A percentile compares a stretch with the other conserved stretches of the same genome.
These are phyloP conservation scores for Hippocampus abdominalis DNA, from an alignment of 2,113 vertebrate genomes.

Conservation along the genomic window DNA sequence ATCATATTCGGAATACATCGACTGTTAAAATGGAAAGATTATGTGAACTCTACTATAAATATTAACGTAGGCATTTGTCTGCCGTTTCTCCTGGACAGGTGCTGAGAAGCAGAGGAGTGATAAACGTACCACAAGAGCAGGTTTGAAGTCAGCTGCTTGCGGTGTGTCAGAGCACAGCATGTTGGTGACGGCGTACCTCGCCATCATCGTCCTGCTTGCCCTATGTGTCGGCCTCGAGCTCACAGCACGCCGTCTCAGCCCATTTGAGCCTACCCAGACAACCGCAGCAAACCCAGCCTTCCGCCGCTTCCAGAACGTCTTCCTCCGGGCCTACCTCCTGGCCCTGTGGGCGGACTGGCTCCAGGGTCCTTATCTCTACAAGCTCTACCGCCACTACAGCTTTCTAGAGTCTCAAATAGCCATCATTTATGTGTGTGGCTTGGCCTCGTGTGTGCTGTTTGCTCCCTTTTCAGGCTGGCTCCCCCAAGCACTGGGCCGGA, in stretches of 20 bases:
- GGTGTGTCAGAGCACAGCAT: slow-evolving; percentile 59
- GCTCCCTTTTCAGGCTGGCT: slow-evolving; percentile 81
- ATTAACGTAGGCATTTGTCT: too few relatives aligned
- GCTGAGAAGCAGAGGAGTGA: slow-evolving; percentile 13
- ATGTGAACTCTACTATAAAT: neutral
- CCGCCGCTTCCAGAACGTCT: slow-evolving; percentile 79
- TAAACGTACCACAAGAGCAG: neutral
- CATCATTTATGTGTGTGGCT: slow-evolving; percentile 88
- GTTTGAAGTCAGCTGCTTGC: slow-evolving; percentile 28
- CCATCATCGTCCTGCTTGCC: slow-evolving; percentile 74
- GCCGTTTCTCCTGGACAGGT: slow-evolving; percentile 25
- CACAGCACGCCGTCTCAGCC: slow-evolving; percentile 73
- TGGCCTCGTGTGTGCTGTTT: slow-evolving; percentile 84
- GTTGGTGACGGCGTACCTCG: slow-evolving; percentile 82
- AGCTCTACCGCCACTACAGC: slow-evolving; percentile 89
- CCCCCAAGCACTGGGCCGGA: slow-evolving; percentile 79
- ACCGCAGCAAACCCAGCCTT: slow-evolving; percentile 83
- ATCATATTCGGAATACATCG: neutral
- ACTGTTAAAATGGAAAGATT: neutral
- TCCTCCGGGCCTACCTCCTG: slow-evolving; percentile 82
- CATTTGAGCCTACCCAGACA: slow-evolving; percentile 46
- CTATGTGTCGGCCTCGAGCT: slow-evolving; percentile 80
- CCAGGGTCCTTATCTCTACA: slow-evolving; percentile 92
- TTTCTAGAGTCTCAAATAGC: slow-evolving; percentile 92
- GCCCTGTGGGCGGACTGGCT: slow-evolving; percentile 91